Percentiles rank a stretch among this genome's conserved stretches.
Conservation (phyloP, 1,140 invertebrate species). For the Trachelipus rathkii region DNA sequence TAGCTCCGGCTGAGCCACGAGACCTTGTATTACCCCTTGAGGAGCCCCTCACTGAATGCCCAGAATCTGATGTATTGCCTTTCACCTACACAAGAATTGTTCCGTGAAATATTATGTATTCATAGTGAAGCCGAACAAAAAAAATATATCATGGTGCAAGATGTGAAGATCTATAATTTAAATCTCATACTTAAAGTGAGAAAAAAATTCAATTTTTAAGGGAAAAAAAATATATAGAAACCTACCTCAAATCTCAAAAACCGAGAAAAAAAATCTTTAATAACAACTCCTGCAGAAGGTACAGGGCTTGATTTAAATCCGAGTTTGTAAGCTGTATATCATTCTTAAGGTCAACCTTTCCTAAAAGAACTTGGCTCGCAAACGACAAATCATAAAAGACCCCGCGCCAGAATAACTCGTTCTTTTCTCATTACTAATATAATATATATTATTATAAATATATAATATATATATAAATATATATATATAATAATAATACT, state of each 20-base stretch:
- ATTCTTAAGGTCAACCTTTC: slow-evolving; percentile 46
- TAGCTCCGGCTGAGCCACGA: background rate
- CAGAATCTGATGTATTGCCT: slow-evolving; percentile 24
- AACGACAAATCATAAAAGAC: slow-evolving; percentile 52
- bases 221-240: background rate
- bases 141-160: background rate
- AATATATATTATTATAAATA: no score
- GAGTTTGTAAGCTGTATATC: slow-evolving; percentile 47
- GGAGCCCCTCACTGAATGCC: slow-evolving; percentile 28
- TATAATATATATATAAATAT: no score
- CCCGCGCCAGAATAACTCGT: slow-evolving; percentile 67
- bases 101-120: slow-evolving; percentile 70
- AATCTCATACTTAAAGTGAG: no score
- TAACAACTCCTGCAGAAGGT: slow-evolving; percentile 68
- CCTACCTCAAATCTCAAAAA: slow-evolving; percentile 84
- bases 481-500: no score
- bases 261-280: slow-evolving; percentile 94
- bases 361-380: background rate
- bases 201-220: background rate
- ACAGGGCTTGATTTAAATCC: slow-evolving; percentile 52
- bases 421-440: slow-evolving; percentile 69
- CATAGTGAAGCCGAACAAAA: slow-evolving; percentile 68
- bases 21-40: background rate
- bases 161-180: background rate
- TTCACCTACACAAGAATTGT: slow-evolving; percentile 37